Evolutionary conservation across 2,113 vertebrate genomes (phyloP), one percentile per base, ranked within the genome.

Genomic region (Rhizomys pruinosus): DNA sequence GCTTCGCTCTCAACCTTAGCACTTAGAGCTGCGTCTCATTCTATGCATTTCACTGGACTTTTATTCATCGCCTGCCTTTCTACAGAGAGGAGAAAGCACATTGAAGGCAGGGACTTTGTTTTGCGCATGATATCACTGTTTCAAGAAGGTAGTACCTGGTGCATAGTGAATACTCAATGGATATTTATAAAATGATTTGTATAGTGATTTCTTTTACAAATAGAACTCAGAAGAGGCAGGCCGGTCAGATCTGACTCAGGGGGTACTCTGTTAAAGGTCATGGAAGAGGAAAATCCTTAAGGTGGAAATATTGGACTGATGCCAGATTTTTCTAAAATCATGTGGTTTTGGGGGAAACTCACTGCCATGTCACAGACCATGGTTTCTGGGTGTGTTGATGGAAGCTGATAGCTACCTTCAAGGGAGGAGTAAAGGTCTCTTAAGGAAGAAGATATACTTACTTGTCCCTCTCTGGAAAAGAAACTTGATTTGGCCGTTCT

Each of bases 181-280:
- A 20, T 39, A 29, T 57, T 91, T 87, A 17, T 86, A 86, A 84
- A 95, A 86, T 34, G 39, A 91, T 77, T 92, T 23, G 6, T 76
- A 32, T 63, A 79, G 42, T 86, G 63, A 95, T 78, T 55, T 42
- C 9, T 12, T 73, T 84, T 92, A 47, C 74, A 94, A 94, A 80
- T 47, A 92, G 91, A 91, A 27, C 66, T 55, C 9, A 47, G 61
- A 84, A 23, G 32, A 89, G 64, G 74, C 32, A 44, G n/a, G 73
- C 22, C 80, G 44, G 42, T 59, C 76, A 59, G 71, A 82, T 55
- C 61, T 93, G 78, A 66, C n/a, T 29, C 19, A 52, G 42, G 39
- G 66, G 84, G 57, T 89, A 69, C 11, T 89, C 84, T 13, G 3
- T 69, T 71, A 86, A 81, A 92, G 66, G 64, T 93, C 32, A 79